Conservation (phyloP, 2,888 invertebrate genomes). For the Julus scanicus region DNA sequence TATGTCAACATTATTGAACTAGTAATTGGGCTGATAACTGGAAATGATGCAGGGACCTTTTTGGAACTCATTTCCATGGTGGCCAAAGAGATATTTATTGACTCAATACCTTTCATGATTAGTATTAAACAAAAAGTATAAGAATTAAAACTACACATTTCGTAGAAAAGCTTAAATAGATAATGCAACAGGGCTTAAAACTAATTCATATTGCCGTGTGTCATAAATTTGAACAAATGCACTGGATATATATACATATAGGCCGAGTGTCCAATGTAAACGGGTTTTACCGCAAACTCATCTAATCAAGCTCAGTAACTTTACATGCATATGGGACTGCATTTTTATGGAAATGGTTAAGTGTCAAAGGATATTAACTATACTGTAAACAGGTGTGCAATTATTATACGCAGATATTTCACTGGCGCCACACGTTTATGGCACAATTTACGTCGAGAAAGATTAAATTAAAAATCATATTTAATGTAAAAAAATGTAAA, state of each 20-base stretch:
- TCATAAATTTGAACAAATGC: too few species aligned
- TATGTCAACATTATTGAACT: too few species aligned
- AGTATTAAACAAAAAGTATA: too few species aligned
- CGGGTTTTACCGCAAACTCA: neutral
- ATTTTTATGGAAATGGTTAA: conserved; percentile 22
- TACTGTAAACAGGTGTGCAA: neutral
- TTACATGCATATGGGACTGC: neutral
- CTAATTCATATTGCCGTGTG: neutral
- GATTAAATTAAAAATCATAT: conserved; percentile 20
- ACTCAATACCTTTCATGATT: too few species aligned
- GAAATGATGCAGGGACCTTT: too few species aligned
- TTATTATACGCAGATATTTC: neutral
- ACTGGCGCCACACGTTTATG: neutral
- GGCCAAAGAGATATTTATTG: too few species aligned
- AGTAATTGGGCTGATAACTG: too few species aligned
- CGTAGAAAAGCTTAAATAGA: neutral
- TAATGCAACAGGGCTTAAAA: neutral
- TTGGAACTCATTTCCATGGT: too few species aligned
- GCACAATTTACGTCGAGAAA: neutral
- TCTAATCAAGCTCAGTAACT: neutral
- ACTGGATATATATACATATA: too few species aligned
- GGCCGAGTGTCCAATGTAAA: neutral
- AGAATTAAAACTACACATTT: neutral
- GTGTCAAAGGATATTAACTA: neutral
- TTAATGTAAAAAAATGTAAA: neutral